A percentile compares a stretch with the other conserved stretches of the same genome.
Conservation (phyloP, 2,113 vertebrate genomes). For the Ascaphus truei region DNA sequence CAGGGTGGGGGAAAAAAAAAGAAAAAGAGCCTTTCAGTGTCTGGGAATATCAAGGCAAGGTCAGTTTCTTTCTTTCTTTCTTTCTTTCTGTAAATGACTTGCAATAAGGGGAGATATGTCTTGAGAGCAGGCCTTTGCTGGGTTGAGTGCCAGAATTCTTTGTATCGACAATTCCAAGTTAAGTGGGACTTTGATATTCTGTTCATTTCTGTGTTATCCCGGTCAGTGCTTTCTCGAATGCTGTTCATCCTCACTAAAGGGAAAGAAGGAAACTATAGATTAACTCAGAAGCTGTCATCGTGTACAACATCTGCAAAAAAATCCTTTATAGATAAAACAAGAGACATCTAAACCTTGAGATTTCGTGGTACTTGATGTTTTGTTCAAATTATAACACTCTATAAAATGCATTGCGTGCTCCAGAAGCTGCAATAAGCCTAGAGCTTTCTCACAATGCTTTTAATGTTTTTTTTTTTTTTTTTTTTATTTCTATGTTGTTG, state of each 20-base stretch:
- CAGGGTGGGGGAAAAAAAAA: not conserved
- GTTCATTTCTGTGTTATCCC: not conserved
- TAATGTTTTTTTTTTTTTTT: not conserved
- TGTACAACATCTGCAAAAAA: not conserved
- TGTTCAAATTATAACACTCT: not conserved
- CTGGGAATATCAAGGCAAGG: not conserved
- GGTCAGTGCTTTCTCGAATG: not conserved
- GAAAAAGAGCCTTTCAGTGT: not conserved
- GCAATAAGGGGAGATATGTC: not conserved
- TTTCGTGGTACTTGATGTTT: not conserved
- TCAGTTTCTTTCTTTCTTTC: not conserved
- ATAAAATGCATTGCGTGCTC: not conserved
- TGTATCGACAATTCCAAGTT: not conserved
- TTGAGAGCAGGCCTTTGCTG: not conserved
- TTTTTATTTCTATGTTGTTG: not conserved
- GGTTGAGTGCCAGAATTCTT: not conserved
- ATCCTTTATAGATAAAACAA: not conserved
- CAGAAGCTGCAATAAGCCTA: not conserved
- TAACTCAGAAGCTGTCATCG: not conserved
- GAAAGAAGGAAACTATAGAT: not conserved
- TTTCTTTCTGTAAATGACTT: not conserved
- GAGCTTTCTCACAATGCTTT: not conserved
- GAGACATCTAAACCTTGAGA: not conserved
- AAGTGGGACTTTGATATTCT: slow-evolving; percentile 12
- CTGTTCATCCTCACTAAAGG: not conserved